Conservation (phyloP, 2,888 invertebrate species). For the Sinodicranocentrus sp. region DNA sequence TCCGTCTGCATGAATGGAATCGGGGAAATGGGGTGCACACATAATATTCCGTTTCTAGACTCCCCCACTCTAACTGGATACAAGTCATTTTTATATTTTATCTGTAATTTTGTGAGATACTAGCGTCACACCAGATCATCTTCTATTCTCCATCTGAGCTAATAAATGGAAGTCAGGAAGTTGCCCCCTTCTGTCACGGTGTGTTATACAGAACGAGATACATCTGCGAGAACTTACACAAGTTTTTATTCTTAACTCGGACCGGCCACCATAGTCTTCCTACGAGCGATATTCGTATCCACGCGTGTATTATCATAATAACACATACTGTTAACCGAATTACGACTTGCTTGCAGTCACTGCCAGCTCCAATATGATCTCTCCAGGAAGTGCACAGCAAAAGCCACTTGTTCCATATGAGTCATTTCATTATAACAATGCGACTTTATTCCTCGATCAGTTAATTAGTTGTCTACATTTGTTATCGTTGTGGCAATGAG, state of each 20-base stretch:
- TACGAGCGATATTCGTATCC: not conserved
- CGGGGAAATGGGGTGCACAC: slow-evolving; percentile 62
- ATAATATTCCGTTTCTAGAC: not conserved
- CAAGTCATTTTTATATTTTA: not conserved
- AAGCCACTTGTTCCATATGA: slow-evolving; percentile 2
- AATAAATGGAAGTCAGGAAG: slow-evolving; percentile 54
- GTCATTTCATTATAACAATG: not conserved
- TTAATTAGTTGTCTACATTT: no score
- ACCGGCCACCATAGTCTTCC: not conserved
- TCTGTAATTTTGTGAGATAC: no score
- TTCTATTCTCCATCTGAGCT: slow-evolving; percentile 46
- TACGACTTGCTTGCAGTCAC: not conserved
- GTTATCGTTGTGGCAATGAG: no score
- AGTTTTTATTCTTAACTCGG: not conserved
- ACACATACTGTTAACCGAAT: slow-evolving; percentile 11
- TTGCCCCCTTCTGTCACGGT: slow-evolving; percentile 45
- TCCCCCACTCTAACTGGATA: not conserved
- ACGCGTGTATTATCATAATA: not conserved
- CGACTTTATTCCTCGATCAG: no score
- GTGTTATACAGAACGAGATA: no score
- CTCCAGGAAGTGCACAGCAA: slow-evolving; percentile 9
- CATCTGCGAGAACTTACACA: slow-evolving; percentile 11
- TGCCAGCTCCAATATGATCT: not conserved
- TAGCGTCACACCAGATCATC: slow-evolving; percentile 41
- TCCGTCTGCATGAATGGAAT: slow-evolving; percentile 30